phyloP scores from a whole-genome alignment of 2,797 vertebrate species.

The Centropyge bicolor region DNA sequence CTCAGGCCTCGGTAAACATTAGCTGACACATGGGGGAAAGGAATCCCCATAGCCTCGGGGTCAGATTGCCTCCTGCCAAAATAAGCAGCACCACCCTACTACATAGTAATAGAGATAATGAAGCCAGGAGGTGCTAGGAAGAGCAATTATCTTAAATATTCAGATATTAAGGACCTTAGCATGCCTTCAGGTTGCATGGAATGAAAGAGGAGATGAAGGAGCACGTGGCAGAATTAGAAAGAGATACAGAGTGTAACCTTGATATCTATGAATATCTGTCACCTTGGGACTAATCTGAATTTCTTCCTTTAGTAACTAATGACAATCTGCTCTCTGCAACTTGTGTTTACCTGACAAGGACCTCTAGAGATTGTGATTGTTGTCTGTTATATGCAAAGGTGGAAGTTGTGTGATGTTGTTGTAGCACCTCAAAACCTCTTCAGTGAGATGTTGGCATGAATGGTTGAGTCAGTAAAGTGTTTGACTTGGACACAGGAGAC shows the following conservation, averaged over 20 bases:
- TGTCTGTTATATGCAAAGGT: not conserved
- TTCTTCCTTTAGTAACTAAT: not conserved
- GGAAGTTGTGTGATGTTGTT: not conserved
- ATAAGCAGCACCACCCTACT: slow-evolving; percentile 57
- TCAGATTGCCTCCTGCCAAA: slow-evolving; percentile 74
- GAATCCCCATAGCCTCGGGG: slow-evolving; percentile 81
- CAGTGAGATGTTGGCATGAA: not conserved
- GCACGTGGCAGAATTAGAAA: slow-evolving; percentile 8
- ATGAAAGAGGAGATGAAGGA: slow-evolving; percentile 23
- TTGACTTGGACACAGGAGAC: not conserved
- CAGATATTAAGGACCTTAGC: slow-evolving; percentile 51
- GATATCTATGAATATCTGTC: slow-evolving; percentile 6
- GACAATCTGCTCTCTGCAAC: not conserved
- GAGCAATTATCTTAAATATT: slow-evolving; percentile 75
- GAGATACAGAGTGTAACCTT: not conserved
- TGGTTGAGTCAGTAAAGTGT: not conserved
- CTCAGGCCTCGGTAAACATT: slow-evolving; percentile 84
- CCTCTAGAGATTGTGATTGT: not conserved
- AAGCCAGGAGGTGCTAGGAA: slow-evolving; percentile 65
- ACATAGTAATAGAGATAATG: slow-evolving; percentile 74
- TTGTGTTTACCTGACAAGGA: not conserved
- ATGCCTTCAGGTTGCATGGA: slow-evolving; percentile 49
- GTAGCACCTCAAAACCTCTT: not conserved
- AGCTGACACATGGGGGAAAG: slow-evolving; percentile 85
- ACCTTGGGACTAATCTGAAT: slow-evolving; percentile 4